These are phyloP conservation scores for Limnephilus lunatus DNA, from an alignment of 2,888 invertebrate species.

Conservation along the genomic window DNA sequence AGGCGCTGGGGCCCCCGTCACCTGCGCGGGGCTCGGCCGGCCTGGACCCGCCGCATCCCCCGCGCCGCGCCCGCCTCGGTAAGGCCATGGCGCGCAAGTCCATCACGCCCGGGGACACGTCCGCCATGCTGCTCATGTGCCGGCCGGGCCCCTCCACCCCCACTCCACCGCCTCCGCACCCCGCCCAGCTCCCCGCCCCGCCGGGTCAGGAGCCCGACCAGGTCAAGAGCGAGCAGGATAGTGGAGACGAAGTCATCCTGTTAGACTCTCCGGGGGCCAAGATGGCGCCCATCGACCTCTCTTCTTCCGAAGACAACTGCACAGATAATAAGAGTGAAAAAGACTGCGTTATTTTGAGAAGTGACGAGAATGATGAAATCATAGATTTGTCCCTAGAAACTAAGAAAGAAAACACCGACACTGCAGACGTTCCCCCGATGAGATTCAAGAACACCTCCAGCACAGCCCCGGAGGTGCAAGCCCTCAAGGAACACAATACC, in stretches of 20 bases:
- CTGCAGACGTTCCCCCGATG: neutral
- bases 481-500: constrained; percentile 73
- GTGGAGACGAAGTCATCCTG: constrained; percentile 67
- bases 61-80: constrained; percentile 78
- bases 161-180: constrained; percentile 75
- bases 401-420: constrained; percentile 57
- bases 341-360: constrained; percentile 66
- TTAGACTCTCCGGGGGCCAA: constrained; percentile 64
- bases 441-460: constrained; percentile 53
- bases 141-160: constrained; percentile 70
- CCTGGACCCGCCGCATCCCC: constrained; percentile 80
- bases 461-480: constrained; percentile 71
- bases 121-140: constrained; percentile 74
- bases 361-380: constrained; percentile 41
- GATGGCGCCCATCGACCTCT: constrained; percentile 73
- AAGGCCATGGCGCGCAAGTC: constrained; percentile 84
- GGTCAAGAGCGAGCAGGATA: constrained; percentile 75
- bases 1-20: constrained; percentile 80
- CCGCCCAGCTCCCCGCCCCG: constrained; percentile 74
- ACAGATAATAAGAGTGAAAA: constrained; percentile 64
- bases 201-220: constrained; percentile 69
- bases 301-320: constrained; percentile 73
- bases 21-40: constrained; percentile 84
- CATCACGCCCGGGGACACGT: constrained; percentile 76
- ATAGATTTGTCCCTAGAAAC: constrained; percentile 57